Conservation (phyloP, 2,113 vertebrate species). For the Nesoenas mayeri region DNA sequence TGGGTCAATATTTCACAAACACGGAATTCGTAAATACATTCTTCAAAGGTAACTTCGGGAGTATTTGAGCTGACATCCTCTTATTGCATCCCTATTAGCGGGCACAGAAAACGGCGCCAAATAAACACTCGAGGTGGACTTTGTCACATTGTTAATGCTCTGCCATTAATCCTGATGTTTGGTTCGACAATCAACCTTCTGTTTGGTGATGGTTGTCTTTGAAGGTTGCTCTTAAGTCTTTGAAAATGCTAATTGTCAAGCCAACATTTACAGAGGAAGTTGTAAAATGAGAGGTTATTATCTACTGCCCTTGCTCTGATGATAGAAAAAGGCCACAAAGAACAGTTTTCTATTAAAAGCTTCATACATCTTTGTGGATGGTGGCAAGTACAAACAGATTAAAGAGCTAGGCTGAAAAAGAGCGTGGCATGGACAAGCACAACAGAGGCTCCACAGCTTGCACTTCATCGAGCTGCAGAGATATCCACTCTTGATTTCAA, state of each 20-base stretch:
- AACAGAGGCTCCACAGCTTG: neutral
- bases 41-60: neutral
- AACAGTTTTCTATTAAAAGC: constrained; percentile 43
- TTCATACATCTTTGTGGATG: neutral
- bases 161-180: constrained; percentile 8
- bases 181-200: constrained; percentile 6
- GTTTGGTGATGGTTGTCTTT: constrained; percentile 51
- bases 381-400: constrained; percentile 42
- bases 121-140: neutral
- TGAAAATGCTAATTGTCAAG: constrained; percentile 63
- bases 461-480: neutral
- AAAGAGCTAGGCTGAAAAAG: neutral
- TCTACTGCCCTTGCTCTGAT: constrained; percentile 39
- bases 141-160: constrained; percentile 30
- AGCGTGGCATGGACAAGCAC: neutral
- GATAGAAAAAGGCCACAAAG: constrained; percentile 23
- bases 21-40: neutral
- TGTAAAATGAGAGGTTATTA: constrained; percentile 63
- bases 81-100: fast-evolving
- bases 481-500: neutral
- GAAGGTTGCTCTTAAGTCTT: constrained; percentile 47
- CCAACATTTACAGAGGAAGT: constrained; percentile 67
- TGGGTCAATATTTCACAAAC: neutral
- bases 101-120: constrained; percentile 1
- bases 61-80: neutral